phyloP scores from a whole-genome alignment of 2,797 vertebrate genomes.

The Anguilla anguilla region DNA sequence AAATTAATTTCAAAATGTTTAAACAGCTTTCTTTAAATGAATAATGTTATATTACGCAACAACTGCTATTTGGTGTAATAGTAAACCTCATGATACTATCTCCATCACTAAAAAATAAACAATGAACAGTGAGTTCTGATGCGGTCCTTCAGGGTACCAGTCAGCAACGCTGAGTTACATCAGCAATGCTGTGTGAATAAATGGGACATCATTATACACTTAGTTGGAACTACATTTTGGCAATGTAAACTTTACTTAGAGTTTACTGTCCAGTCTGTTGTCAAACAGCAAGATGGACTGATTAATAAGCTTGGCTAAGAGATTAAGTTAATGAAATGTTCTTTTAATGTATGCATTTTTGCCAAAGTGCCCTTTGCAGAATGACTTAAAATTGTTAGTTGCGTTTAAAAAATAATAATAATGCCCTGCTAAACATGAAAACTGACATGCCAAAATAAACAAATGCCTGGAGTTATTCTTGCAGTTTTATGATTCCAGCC shows the following conservation, averaged over 20 bases:
- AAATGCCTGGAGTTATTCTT: constrained; percentile 57
- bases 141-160: not conserved
- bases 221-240: not conserved
- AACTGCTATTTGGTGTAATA: not conserved
- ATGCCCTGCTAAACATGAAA: constrained; percentile 53
- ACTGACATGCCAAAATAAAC: constrained; percentile 64
- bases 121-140: not conserved
- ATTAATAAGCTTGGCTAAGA: constrained; percentile 58
- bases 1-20: not conserved
- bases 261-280: constrained; percentile 35
- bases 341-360: too few species aligned
- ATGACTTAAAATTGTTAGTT: constrained; percentile 55
- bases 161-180: not conserved
- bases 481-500: constrained; percentile 68
- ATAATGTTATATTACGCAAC: not conserved
- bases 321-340: constrained; percentile 51
- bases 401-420: constrained; percentile 57
- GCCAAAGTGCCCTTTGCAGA: constrained; percentile 48
- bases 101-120: not conserved
- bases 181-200: not conserved
- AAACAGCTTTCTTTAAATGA: not conserved
- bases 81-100: not conserved
- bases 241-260: not conserved
- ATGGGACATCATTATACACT: not conserved
- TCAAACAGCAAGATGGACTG: constrained; percentile 52